phyloP scores from a whole-genome alignment of 1,140 invertebrate genomes.

The Augochlora pura region DNA sequence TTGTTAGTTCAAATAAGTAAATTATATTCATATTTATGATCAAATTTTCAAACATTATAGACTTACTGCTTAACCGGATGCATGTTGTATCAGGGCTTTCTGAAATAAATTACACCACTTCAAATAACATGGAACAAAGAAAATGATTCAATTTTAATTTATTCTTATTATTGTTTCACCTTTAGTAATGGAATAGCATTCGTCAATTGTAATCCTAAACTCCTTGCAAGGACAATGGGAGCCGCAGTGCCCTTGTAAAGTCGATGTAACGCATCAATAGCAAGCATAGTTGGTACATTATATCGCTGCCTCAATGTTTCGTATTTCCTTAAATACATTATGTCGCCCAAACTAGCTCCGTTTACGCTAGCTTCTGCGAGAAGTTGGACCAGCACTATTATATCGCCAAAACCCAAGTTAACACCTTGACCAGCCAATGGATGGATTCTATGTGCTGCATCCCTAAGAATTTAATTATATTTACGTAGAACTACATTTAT shows the following conservation, averaged over 20 bases:
- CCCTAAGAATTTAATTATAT: conserved; percentile 81
- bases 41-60: conserved; percentile 2
- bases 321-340: conserved; percentile 89
- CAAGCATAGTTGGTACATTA: conserved; percentile 93
- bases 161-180: conserved; percentile 74
- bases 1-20: no score
- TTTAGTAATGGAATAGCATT: conserved; percentile 91
- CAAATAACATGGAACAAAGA: background rate
- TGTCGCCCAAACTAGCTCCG: conserved; percentile 85
- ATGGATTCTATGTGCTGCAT: conserved; percentile 98
- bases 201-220: conserved; percentile 92
- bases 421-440: conserved; percentile 98
- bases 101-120: conserved; percentile 48
- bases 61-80: conserved; percentile 48
- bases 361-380: conserved; percentile 86
- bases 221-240: conserved; percentile 90
- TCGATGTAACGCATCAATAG: conserved; percentile 92
- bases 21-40: background rate
- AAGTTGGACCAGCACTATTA: conserved; percentile 85
- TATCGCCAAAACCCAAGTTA: conserved; percentile 98
- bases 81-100: conserved; percentile 65
- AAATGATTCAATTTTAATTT: background rate
- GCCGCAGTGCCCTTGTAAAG: conserved; percentile 89
- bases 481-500: background rate
- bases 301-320: conserved; percentile 91